Base-by-base conservation (phyloP, 2,888 invertebrate genomes). In the Patella caerulea region DNA sequence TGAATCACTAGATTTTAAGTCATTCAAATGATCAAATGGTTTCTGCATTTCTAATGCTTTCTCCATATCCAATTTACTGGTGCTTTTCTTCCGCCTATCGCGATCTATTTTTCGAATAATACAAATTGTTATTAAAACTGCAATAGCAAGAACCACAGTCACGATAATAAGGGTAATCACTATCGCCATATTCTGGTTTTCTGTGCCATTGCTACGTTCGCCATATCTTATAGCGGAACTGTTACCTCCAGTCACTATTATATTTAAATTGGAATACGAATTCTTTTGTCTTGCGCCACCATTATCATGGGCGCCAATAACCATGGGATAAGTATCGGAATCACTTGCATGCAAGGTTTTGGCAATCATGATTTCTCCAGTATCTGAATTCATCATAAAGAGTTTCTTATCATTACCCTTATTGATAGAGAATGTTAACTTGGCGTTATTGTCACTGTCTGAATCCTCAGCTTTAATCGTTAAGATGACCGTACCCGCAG, bases 371-470 rank as follows among this genome's bases (percentile, higher is more conserved):
- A 93, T 89, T 56, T 90, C 91, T 2, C 93, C 93, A 11, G 88
- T 87, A 4, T 87, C 79, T 3, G 87, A 80, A 76, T 93, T 91
- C 72, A 93, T 90, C 73, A 84, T 87, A 85, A 93, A 93, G 73
- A 92, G 86, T 2, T 85, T 86, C 3, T 91, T 89, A 74, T 91
- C 92, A 78, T 93, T 93, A 15, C 92, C 92, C 54, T 80, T 82
- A 11, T 83, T 78, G 59, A 88, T 80, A 54, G 82, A 77, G 77
- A 81, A 88, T 34, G 79, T 80, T 54, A 88, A 75, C 53, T 81
- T 77, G 11, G 89, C 84, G 88, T 88, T 88, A 45, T 83, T 81
- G 1, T 85, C 86, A 0, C 77, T 78, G 81, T 88, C 88, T 7
- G 76, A 74, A 75, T 88, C 88, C 2, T 78, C 71, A 14, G 86